Conservation (phyloP, 2,888 invertebrate genomes). For the Suillia variegata region DNA sequence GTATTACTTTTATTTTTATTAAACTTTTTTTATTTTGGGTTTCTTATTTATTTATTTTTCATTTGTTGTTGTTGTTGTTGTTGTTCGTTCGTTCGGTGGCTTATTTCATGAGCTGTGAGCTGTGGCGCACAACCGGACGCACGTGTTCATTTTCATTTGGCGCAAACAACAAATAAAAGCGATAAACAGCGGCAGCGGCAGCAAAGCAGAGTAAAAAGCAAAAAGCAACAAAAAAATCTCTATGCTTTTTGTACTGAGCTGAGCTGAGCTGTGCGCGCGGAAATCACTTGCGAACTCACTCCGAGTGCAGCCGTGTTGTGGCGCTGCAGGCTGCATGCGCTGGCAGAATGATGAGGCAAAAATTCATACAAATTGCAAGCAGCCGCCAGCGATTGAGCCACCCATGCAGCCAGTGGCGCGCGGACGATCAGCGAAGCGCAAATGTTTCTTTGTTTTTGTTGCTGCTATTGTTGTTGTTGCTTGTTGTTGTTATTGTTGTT, state of each 20-base stretch:
- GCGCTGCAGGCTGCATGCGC: too few relatives aligned
- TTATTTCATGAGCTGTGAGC: slow-evolving; percentile 14
- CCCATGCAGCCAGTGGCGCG: slow-evolving; percentile 5
- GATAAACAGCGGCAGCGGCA: slow-evolving; percentile 40
- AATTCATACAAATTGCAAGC: slow-evolving; percentile 49
- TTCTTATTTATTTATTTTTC: slow-evolving; percentile 12
- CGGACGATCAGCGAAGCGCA: background rate
- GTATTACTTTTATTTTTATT: slow-evolving; percentile 2
- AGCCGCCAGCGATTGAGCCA: slow-evolving; percentile 15
- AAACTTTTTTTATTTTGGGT: slow-evolving; percentile 9
- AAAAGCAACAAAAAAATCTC: slow-evolving; percentile 35
- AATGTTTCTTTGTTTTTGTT: slow-evolving; percentile 8
- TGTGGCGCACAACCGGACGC: slow-evolving; percentile 53
- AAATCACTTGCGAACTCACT: slow-evolving; percentile 13
- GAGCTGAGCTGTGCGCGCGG: slow-evolving; percentile 12
- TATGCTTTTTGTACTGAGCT: slow-evolving; percentile 4
- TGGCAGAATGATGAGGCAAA: slow-evolving; percentile 22
- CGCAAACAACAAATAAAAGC: slow-evolving; percentile 44
- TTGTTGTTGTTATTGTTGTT: slow-evolving; percentile 14
- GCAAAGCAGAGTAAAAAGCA: slow-evolving; percentile 19
- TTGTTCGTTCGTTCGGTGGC: too few relatives aligned
- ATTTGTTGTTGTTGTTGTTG: slow-evolving; percentile 12
- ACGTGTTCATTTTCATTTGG: slow-evolving; percentile 57
- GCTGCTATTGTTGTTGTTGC: slow-evolving; percentile 9
- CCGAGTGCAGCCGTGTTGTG: background rate